Conservation (phyloP, 2,113 vertebrate species). For the Heterochromis multidens region DNA sequence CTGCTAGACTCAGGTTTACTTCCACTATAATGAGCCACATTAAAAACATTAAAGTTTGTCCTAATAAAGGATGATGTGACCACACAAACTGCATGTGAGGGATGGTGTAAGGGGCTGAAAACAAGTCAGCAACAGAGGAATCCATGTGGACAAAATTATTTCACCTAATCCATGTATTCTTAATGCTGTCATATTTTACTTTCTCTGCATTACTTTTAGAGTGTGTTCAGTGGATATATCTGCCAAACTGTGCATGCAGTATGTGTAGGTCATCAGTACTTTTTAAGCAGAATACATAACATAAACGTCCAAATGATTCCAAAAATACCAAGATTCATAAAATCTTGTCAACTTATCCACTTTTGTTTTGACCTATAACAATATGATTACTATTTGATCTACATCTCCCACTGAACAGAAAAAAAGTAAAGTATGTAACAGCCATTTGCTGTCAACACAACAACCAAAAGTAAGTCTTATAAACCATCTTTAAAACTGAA, state of each 20-base stretch:
- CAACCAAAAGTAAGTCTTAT: not conserved
- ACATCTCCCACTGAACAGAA: not conserved
- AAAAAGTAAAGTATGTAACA: not conserved
- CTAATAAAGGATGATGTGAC: not conserved
- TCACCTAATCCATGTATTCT: not conserved
- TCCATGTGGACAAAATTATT: not conserved
- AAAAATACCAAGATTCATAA: not conserved
- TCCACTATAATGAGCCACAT: not conserved
- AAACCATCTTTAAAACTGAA: not conserved
- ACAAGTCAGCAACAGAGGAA: not conserved
- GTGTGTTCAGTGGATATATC: not conserved
- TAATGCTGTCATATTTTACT: not conserved
- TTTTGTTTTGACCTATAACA: not conserved
- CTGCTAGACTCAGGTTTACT: not conserved
- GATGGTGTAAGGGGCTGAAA: not conserved
- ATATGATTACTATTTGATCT: not conserved
- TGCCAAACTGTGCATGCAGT: not conserved
- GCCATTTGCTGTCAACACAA: not conserved
- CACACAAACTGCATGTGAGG: not conserved
- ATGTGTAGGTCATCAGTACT: not conserved
- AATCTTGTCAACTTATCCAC: too few relatives aligned
- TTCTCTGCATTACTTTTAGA: not conserved
- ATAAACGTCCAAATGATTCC: not conserved
- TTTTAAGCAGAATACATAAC: not conserved
- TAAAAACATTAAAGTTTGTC: not conserved